These are phyloP conservation scores for Dissostichus mawsoni DNA, from an alignment of 2,113 vertebrate genomes.

Conservation along the genomic window DNA sequence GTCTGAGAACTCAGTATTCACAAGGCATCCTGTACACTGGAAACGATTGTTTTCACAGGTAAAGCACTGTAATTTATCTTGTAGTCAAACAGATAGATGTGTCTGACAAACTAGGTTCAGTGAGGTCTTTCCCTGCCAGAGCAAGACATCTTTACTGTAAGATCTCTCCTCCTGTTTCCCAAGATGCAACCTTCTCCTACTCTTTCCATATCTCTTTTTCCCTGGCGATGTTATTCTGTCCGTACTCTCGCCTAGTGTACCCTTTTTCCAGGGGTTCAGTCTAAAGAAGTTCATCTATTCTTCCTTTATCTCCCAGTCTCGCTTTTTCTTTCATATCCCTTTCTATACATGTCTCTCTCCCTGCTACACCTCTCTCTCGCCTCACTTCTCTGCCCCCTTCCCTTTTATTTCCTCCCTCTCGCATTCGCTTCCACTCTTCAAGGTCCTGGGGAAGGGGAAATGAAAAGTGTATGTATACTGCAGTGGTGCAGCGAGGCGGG, in stretches of 20 bases:
- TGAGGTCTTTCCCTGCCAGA: constrained; percentile 60
- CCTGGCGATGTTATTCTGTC: constrained; percentile 22
- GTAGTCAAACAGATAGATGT: constrained; percentile 59
- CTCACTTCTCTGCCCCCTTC: constrained; percentile 25
- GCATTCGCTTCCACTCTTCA: constrained; percentile 26
- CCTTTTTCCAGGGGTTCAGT: constrained; percentile 26
- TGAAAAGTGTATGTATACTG: constrained; percentile 69
- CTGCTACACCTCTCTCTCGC: constrained; percentile 21
- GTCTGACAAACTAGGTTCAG: constrained; percentile 59
- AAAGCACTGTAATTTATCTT: constrained; percentile 58
- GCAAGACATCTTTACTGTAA: constrained; percentile 61
- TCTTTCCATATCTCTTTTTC: constrained; percentile 37
- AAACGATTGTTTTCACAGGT: constrained; percentile 53
- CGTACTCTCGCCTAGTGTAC: neutral
- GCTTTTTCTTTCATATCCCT: constrained; percentile 37
- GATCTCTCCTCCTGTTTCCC: constrained; percentile 46
- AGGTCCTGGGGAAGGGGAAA: constrained; percentile 59
- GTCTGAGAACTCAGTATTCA: constrained; percentile 46
- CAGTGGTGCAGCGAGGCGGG: constrained; percentile 55
- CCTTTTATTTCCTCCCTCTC: constrained; percentile 4
- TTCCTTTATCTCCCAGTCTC: constrained; percentile 38
- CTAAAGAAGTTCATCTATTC: constrained; percentile 47
- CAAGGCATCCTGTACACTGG: constrained; percentile 44
- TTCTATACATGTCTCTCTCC: constrained; percentile 15
- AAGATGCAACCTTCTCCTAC: constrained; percentile 54